phyloP scores from a whole-genome alignment of 2,888 invertebrate species.

The Diarsia brunnea region DNA sequence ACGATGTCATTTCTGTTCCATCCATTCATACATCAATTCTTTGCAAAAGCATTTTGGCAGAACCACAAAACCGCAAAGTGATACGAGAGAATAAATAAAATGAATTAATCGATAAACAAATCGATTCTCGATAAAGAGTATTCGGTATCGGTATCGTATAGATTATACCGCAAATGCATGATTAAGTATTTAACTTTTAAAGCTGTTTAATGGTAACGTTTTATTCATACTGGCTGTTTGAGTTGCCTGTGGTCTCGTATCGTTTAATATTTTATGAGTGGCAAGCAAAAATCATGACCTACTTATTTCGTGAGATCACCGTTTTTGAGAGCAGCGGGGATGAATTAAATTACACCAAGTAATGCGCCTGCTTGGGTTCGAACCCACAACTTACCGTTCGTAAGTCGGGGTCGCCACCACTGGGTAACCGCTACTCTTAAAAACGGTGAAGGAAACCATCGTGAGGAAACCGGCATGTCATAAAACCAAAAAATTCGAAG shows the following conservation, averaged over 20 bases:
- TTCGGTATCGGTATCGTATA: conserved; percentile 29
- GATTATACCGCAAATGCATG: conserved; percentile 21
- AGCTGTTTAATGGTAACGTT: conserved; percentile 16
- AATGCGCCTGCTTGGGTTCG: too few species aligned
- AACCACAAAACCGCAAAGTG: conserved; percentile 42
- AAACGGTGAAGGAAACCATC: too few species aligned
- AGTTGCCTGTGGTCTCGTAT: background rate
- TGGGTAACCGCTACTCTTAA: too few species aligned
- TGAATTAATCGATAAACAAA: conserved; percentile 35
- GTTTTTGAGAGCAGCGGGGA: too few species aligned
- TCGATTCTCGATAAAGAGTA: conserved; percentile 38
- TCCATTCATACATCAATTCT: conserved; percentile 46
- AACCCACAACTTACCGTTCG: too few species aligned
- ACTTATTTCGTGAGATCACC: too few species aligned
- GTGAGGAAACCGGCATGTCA: too few species aligned
- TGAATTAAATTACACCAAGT: too few species aligned
- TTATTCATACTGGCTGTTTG: conserved; percentile 4
- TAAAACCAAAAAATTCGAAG: too few species aligned
- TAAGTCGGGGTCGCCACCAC: too few species aligned
- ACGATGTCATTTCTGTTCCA: conserved; percentile 23
- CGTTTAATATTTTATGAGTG: background rate
- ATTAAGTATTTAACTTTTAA: conserved; percentile 40
- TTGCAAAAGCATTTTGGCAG: conserved; percentile 47
- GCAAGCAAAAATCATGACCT: too few species aligned
- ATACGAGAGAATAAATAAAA: conserved; percentile 38